Evolutionary conservation across 2,888 invertebrate species (phyloP).

Genomic region (Nudaria mundana): DNA sequence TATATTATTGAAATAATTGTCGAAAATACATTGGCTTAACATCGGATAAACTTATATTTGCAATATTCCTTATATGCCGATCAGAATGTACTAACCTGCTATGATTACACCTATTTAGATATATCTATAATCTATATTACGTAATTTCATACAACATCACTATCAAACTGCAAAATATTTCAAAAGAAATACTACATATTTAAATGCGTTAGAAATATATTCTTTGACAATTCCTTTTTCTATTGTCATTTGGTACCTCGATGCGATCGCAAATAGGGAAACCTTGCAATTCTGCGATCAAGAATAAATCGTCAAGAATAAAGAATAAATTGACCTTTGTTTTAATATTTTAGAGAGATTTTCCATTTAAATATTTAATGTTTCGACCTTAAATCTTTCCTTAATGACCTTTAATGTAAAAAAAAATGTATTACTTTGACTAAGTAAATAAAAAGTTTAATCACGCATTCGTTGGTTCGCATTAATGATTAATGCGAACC

Average conservation of each 20-base stretch:
- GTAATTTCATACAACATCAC: constrained; percentile 29
- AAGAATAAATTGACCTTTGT: too few species aligned
- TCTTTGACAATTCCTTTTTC: neutral
- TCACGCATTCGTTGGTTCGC: too few species aligned
- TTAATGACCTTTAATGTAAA: too few species aligned
- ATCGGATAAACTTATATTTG: constrained; percentile 53
- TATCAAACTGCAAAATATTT: constrained; percentile 31
- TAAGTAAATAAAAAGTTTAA: too few species aligned
- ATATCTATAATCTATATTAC: constrained; percentile 27
- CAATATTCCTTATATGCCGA: constrained; percentile 34
- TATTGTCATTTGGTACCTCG: constrained; percentile 1
- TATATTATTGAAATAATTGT: constrained; percentile 71
- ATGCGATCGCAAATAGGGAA: neutral
- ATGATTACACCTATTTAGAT: constrained; percentile 25
- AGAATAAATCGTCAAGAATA: neutral
- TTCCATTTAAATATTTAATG: too few species aligned
- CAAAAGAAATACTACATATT: constrained; percentile 9
- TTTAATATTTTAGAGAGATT: too few species aligned
- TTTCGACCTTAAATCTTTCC: too few species aligned
- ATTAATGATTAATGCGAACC: too few species aligned
- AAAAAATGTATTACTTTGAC: too few species aligned
- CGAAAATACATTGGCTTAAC: constrained; percentile 75
- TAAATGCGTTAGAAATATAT: constrained; percentile 12
- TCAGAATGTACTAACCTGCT: constrained; percentile 33
- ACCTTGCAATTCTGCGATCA: neutral